phyloP scores from a whole-genome alignment of 2,113 vertebrate genomes.

The Ammodramus savannarum region DNA sequence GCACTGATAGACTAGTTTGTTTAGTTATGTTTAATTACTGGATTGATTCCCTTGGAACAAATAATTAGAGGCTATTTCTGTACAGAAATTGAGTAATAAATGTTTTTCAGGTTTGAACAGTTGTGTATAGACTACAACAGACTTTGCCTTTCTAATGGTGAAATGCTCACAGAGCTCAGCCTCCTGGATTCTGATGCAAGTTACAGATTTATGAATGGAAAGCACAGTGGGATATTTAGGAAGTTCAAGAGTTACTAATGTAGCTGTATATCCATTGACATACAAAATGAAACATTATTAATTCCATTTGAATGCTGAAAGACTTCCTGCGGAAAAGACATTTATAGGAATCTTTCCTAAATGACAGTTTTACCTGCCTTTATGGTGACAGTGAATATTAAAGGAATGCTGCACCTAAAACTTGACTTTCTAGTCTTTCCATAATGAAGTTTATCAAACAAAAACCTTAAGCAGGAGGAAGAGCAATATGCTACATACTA shows the following conservation, averaged over 20 bases:
- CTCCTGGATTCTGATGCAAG: background rate
- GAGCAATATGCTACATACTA: background rate
- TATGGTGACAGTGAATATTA: background rate
- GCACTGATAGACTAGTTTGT: background rate
- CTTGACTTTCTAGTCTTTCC: background rate
- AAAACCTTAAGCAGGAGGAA: background rate
- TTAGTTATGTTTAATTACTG: background rate
- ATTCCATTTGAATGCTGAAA: background rate
- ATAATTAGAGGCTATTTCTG: background rate
- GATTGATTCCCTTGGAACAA: background rate
- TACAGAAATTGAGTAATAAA: background rate
- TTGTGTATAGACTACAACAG: background rate
- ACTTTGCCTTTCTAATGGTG: background rate
- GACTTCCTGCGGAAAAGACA: background rate
- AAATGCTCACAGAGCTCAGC: background rate
- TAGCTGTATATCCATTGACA: background rate
- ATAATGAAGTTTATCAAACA: background rate
- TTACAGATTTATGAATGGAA: background rate
- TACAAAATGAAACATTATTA: background rate
- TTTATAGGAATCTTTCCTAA: background rate
- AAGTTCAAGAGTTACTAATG: background rate
- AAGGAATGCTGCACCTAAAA: background rate
- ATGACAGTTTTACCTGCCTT: background rate
- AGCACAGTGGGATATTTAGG: background rate
- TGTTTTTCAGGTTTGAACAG: background rate